phyloP scores from a whole-genome alignment of 2,113 vertebrate genomes.

The Menidia beryllina region DNA sequence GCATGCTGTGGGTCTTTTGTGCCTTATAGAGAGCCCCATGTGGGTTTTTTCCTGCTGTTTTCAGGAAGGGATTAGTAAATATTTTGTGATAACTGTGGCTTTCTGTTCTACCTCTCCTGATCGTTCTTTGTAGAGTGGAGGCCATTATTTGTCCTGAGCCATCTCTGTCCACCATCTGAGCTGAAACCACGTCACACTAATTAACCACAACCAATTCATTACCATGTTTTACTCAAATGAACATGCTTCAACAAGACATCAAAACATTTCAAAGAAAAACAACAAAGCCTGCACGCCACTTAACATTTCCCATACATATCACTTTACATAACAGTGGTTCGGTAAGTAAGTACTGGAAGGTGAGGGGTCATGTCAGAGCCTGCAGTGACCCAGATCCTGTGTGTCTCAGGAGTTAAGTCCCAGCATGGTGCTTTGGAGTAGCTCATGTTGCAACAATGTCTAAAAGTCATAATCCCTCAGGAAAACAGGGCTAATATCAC shows the following conservation, averaged over 20 bases:
- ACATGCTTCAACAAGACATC: conserved; percentile 31
- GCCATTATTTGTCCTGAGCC: conserved; percentile 29
- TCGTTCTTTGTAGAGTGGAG: conserved; percentile 43
- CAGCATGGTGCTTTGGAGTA: conserved; percentile 27
- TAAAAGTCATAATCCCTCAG: conserved; percentile 69
- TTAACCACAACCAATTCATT: conserved; percentile 52
- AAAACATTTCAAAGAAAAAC: conserved; percentile 41
- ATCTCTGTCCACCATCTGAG: conserved; percentile 34
- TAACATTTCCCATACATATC: conserved; percentile 77
- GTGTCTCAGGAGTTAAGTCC: conserved; percentile 50
- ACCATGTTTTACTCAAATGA: conserved; percentile 55
- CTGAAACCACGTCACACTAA: conserved; percentile 39
- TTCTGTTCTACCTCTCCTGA: conserved; percentile 55
- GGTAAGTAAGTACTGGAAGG: conserved; percentile 48
- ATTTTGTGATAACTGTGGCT: conserved; percentile 62
- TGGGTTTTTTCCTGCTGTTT: conserved; percentile 59
- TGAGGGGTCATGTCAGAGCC: conserved; percentile 64
- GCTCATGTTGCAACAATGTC: conserved; percentile 67
- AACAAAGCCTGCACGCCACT: conserved; percentile 38
- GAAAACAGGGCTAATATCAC: conserved; percentile 53
- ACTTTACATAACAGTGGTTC: conserved; percentile 57
- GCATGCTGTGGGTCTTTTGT: conserved; percentile 39
- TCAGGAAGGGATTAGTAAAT: conserved; percentile 70
- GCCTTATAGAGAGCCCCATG: conserved; percentile 48
- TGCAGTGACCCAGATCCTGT: conserved; percentile 51